Evolutionary conservation across 2,797 vertebrate species (phyloP).

Genomic region (Phaenicophaeus curvirostris): DNA sequence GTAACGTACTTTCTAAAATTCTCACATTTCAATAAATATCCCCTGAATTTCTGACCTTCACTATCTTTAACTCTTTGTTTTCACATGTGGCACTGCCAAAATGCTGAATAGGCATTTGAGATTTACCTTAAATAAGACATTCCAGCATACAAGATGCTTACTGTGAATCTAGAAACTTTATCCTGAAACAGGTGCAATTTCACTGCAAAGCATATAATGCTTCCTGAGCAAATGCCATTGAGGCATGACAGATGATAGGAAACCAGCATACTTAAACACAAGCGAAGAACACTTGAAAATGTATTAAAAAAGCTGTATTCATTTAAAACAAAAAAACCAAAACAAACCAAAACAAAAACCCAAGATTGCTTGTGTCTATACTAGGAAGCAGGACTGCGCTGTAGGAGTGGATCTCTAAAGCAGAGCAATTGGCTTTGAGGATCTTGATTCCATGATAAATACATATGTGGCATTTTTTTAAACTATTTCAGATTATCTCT

Average conservation of each 20-base stretch:
- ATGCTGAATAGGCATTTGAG: neutral
- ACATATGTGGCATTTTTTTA: neutral
- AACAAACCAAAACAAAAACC: too few relatives aligned
- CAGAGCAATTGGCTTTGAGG: neutral
- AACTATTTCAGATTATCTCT: neutral
- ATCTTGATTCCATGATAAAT: neutral
- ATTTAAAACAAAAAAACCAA: neutral
- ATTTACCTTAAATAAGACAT: neutral
- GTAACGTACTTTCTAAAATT: neutral
- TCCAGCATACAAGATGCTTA: neutral
- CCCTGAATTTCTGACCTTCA: constrained; percentile 3
- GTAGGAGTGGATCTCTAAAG: neutral
- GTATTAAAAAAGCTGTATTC: neutral
- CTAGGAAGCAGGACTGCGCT: neutral
- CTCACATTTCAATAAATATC: constrained; percentile 38
- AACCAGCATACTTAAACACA: neutral
- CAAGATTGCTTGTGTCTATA: neutral
- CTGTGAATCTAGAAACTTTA: neutral
- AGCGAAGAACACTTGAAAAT: neutral
- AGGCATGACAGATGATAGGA: neutral
- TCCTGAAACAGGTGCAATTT: neutral
- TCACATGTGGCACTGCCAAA: constrained; percentile 23
- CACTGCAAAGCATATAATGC: neutral
- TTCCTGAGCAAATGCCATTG: neutral
- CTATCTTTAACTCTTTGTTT: neutral